Evolutionary conservation across 2,888 invertebrate genomes (phyloP).

Genomic region (Amblyteles armatorius): DNA sequence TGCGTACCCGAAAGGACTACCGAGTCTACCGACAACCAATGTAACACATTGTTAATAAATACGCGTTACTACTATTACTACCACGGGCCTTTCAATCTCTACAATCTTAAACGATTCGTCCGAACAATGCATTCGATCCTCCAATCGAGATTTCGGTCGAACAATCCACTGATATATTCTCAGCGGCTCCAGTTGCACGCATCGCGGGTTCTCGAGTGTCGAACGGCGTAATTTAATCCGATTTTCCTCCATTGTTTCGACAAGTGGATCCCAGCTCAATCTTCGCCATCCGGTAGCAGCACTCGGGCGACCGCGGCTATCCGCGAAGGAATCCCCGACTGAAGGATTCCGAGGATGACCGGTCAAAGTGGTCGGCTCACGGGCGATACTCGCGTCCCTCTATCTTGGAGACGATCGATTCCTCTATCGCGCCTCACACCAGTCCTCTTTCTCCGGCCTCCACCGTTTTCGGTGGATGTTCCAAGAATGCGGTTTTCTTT

Average conservation of each 20-base stretch:
- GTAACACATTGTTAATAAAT: too few relatives aligned
- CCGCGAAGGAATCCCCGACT: conserved; percentile 28
- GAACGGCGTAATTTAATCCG: conserved; percentile 53
- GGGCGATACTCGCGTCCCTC: neutral
- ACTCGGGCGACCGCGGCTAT: conserved; percentile 10
- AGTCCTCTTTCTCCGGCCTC: neutral
- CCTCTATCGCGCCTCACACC: neutral
- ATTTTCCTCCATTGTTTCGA: conserved; percentile 50
- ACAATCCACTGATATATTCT: neutral
- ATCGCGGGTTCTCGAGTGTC: conserved; percentile 21
- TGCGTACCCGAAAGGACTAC: too few relatives aligned
- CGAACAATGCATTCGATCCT: conserved; percentile 1
- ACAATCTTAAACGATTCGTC: neutral
- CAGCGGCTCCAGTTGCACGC: neutral
- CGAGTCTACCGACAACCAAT: too few relatives aligned
- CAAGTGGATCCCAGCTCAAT: conserved; percentile 40
- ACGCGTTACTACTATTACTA: too few relatives aligned
- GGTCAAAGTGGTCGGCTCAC: conserved; percentile 45
- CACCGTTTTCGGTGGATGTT: neutral
- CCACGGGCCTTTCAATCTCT: neutral
- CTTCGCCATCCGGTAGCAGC: conserved; percentile 5
- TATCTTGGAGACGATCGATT: neutral
- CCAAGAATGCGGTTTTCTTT: neutral
- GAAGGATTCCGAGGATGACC: conserved; percentile 53
- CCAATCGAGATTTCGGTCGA: neutral